Conservation (phyloP, 2,797 vertebrate species). For the Muraenolepis orangiensis region DNA sequence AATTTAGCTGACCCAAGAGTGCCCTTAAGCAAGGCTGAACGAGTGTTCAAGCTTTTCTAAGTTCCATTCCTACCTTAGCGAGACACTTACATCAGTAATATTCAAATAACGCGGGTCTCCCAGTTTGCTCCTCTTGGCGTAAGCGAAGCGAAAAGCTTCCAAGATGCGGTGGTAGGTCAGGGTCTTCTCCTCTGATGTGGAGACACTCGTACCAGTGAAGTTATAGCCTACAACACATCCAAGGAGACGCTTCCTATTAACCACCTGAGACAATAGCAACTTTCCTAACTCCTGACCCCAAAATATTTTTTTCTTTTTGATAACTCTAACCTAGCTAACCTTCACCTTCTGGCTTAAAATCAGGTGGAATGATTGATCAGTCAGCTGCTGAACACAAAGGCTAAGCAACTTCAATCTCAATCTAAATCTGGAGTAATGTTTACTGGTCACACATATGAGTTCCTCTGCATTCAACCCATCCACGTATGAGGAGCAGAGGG, state of each 20-base stretch:
- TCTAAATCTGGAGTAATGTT: too few relatives aligned
- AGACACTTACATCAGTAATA: slow-evolving; percentile 79
- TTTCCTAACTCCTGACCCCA: slow-evolving; percentile 10
- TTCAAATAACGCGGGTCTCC: slow-evolving; percentile 90
- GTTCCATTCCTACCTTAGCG: neutral
- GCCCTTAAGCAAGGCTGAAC: neutral
- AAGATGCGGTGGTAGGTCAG: slow-evolving; percentile 92
- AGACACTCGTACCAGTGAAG: slow-evolving; percentile 81
- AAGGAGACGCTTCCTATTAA: slow-evolving; percentile 1
- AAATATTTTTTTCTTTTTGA: neutral
- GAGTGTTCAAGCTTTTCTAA: neutral
- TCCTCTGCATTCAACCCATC: too few relatives aligned
- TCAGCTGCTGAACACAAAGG: neutral
- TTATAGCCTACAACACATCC: slow-evolving; percentile 79
- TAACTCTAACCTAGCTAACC: neutral
- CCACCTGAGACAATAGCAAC: slow-evolving; percentile 5
- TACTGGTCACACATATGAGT: too few relatives aligned
- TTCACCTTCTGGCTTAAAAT: neutral
- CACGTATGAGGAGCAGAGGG: too few relatives aligned
- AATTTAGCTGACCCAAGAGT: neutral
- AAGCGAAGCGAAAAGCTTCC: slow-evolving; percentile 96
- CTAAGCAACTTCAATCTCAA: neutral
- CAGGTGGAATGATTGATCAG: too few relatives aligned
- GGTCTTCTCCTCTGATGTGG: slow-evolving; percentile 76
- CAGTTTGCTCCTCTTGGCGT: slow-evolving; percentile 88